A percentile compares a stretch with the other conserved stretches of the same genome.
phyloP scores from a whole-genome alignment of 2,888 invertebrate species.

The Machimus atricapillus region DNA sequence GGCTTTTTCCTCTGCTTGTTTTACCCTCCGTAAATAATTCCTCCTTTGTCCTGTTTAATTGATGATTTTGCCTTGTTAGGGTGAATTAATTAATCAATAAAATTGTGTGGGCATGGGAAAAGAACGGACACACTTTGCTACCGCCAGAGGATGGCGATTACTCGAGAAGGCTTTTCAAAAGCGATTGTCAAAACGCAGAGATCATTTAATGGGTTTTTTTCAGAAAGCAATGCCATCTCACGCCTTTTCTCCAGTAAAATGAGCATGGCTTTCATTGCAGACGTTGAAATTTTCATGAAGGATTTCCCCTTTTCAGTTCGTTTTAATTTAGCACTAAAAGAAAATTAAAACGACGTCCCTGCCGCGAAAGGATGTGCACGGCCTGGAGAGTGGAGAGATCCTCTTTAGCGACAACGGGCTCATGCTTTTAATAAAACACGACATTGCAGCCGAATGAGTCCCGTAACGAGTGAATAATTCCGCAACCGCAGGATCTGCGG shows the following conservation, averaged over 20 bases:
- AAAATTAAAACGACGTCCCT: neutral
- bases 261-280: neutral
- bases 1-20: neutral
- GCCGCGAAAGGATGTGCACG: neutral
- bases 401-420: neutral
- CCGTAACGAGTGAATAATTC: neutral
- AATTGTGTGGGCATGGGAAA: neutral
- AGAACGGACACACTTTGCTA: neutral
- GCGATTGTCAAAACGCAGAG: neutral
- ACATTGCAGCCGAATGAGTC: neutral
- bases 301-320: neutral
- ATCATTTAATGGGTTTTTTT: neutral
- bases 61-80: neutral
- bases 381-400: neutral
- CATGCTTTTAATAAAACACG: neutral
- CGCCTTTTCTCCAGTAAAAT: neutral
- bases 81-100: neutral
- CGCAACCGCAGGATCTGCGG: neutral
- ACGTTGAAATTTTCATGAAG: slow-evolving; percentile 23
- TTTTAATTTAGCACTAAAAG: slow-evolving; percentile 19
- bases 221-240: neutral
- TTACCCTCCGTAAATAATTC: neutral
- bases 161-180: neutral
- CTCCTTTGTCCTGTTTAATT: neutral
- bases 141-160: neutral